A percentile compares a stretch with the other conserved stretches of the same genome.
Conservation (phyloP, 2,797 vertebrate species). For the Enoplosus armatus region DNA sequence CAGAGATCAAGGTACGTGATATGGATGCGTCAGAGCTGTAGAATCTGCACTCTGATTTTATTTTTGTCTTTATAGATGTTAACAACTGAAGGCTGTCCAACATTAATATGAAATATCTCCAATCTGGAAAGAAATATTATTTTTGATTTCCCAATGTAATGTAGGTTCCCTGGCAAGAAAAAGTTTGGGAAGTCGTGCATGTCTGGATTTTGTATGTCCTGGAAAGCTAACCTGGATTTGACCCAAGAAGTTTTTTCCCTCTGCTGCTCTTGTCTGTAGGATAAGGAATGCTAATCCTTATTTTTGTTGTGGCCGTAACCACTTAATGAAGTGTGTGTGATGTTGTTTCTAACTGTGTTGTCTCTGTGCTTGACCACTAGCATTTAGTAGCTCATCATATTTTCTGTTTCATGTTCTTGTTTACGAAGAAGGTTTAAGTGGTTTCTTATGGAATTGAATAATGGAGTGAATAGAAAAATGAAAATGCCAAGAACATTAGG, state of each 20-base stretch:
- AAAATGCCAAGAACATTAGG: not conserved
- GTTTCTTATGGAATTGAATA: conserved; percentile 5
- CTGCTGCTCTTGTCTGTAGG: conserved; percentile 6
- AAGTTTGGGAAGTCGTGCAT: conserved; percentile 15
- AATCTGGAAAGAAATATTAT: conserved; percentile 7
- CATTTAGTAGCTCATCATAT: not conserved
- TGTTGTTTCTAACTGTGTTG: not conserved
- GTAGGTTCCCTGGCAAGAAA: conserved; percentile 23
- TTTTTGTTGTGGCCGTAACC: conserved; percentile 14
- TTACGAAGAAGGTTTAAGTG: conserved; percentile 14
- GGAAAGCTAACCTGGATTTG: conserved; percentile 39
- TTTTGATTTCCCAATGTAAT: conserved; percentile 29
- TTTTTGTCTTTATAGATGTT: conserved; percentile 38
- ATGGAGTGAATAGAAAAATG: not conserved
- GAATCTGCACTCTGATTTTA: conserved; percentile 33
- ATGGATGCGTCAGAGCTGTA: conserved; percentile 2
- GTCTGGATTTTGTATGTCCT: conserved; percentile 33
- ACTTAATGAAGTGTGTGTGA: conserved; percentile 1
- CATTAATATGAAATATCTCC: conserved; percentile 40
- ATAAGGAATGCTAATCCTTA: conserved; percentile 15
- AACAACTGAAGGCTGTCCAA: conserved; percentile 31
- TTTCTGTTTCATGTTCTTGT: not conserved
- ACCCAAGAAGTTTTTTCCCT: not conserved
- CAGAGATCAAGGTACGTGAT: conserved; percentile 30
- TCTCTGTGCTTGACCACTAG: not conserved